Percentiles rank a stretch among this genome's conserved stretches.
These are phyloP conservation scores for Chromoteleia sp. DNA, from an alignment of 2,888 invertebrate species.

Conservation along the genomic window DNA sequence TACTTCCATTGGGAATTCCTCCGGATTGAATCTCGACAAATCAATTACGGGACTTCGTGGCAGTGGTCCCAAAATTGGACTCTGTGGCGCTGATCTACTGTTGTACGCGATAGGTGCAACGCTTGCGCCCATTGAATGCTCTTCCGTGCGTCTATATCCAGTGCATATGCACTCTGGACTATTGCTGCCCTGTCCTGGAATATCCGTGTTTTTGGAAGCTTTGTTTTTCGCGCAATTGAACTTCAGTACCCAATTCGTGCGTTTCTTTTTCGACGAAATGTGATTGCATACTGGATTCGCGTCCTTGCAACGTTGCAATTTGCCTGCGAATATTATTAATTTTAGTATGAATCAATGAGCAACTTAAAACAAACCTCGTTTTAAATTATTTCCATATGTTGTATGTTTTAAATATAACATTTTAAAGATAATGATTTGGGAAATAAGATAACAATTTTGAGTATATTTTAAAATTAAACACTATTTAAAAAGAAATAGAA, in stretches of 20 bases:
- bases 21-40: constrained; percentile 85
- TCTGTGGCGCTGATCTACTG: constrained; percentile 81
- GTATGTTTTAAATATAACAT: too few species aligned
- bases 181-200: constrained; percentile 82
- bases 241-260: constrained; percentile 83
- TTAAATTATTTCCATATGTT: too few species aligned
- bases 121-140: constrained; percentile 84
- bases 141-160: constrained; percentile 87
- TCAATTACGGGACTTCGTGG: constrained; percentile 85
- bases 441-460: too few species aligned
- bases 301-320: constrained; percentile 81
- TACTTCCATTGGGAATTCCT: constrained; percentile 86
- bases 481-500: too few species aligned
- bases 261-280: constrained; percentile 82
- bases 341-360: not conserved
- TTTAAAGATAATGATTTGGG: too few species aligned
- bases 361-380: too few species aligned
- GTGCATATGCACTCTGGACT: constrained; percentile 88
- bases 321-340: constrained; percentile 72
- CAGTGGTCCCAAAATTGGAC: constrained; percentile 81
- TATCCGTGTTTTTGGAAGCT: constrained; percentile 82
- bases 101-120: constrained; percentile 80
- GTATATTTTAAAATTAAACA: too few species aligned
- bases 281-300: constrained; percentile 82
- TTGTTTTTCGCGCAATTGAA: constrained; percentile 83